Evolutionary conservation across 1,140 invertebrate genomes (phyloP), one percentile per base, ranked within the genome.

Genomic region (Temnothorax nylanderi): DNA sequence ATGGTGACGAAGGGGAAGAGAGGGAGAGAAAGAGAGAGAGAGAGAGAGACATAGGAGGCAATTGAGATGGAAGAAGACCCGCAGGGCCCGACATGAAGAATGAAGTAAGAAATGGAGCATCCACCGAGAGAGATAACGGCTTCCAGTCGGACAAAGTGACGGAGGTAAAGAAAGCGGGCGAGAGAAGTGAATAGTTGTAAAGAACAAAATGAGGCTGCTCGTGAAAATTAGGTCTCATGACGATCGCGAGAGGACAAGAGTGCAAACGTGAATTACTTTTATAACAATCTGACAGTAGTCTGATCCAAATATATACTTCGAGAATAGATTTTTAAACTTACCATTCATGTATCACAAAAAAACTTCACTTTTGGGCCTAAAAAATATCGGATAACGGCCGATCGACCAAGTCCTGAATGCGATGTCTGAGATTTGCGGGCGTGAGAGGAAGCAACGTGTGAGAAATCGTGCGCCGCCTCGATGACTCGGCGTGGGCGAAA

Each of bases 401-500:
- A 54, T 47, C 26, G 18, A 47, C 16, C 4, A 0, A 34, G 3
- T n/a, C 16, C 2, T 26, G 10, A 62, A 13, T n/a, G 21, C 77
- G 16, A n/a, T 16, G 37, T 69, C 13, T 3, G 62, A 65, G 78
- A 82, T 72, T 72, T 74, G 69, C 44, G 56, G 34, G 26, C 41
- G 37, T 44, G 37, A 80, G 60, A 58, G n/a, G 34, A 84, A 16
- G 16, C 54, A 60, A 44, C 56, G 87, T 75, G 86, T 60, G 72
- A 69, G 21, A 85, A 89, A 88, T 81, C 47, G 41, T 86, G 16
- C 60, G 10, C 41, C 41, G 3, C 49, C 81, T 81, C 41, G 76
- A 85, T 89, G 87, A 90, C 67, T 88, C 26, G 4, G 64, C 88
- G 77, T 34, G 72, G 85, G 74, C 54, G 87, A 75, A 76, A 85